A percentile compares a stretch with the other conserved stretches of the same genome.
phyloP scores from a whole-genome alignment of 30 jellyfish, hydroid and myxozoan genomes.

The Aurelia sp. region DNA sequence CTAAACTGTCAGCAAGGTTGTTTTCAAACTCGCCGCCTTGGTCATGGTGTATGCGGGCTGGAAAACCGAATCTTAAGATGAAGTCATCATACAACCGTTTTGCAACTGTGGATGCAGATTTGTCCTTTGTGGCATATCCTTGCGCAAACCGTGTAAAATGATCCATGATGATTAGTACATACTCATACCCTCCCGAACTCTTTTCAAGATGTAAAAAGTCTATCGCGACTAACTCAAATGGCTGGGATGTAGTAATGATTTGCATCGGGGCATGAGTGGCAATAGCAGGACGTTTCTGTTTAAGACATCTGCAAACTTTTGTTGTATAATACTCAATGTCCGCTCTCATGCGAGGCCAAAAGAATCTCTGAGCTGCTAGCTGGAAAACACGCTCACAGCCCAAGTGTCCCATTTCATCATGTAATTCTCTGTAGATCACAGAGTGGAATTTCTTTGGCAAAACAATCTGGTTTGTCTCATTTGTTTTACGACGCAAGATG shows the following conservation, averaged over 20 bases:
- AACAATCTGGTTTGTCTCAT: background rate
- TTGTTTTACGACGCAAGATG: no score
- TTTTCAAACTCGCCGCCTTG: constrained; percentile 63
- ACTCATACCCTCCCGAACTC: constrained; percentile 59
- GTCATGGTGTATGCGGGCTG: constrained; percentile 64
- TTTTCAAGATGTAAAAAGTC: constrained; percentile 25
- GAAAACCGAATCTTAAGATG: constrained; percentile 40
- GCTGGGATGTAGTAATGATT: constrained; percentile 24
- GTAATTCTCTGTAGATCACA: background rate
- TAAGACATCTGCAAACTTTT: constrained; percentile 21
- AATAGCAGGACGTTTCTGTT: constrained; percentile 24
- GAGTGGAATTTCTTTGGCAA: background rate
- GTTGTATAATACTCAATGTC: constrained; percentile 27
- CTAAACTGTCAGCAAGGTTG: constrained; percentile 4
- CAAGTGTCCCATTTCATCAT: constrained; percentile 4
- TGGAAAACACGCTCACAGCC: constrained; percentile 3
- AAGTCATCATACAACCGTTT: constrained; percentile 40
- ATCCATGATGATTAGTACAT: constrained; percentile 45
- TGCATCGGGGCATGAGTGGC: constrained; percentile 26
- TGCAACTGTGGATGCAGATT: constrained; percentile 46
- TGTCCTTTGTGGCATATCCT: constrained; percentile 54
- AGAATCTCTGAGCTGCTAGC: background rate
- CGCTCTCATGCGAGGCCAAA: constrained; percentile 43
- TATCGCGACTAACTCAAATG: constrained; percentile 28
- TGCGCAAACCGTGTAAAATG: constrained; percentile 56